Base-by-base conservation (phyloP, 2,113 vertebrate genomes). In the Elephantulus edwardii region DNA sequence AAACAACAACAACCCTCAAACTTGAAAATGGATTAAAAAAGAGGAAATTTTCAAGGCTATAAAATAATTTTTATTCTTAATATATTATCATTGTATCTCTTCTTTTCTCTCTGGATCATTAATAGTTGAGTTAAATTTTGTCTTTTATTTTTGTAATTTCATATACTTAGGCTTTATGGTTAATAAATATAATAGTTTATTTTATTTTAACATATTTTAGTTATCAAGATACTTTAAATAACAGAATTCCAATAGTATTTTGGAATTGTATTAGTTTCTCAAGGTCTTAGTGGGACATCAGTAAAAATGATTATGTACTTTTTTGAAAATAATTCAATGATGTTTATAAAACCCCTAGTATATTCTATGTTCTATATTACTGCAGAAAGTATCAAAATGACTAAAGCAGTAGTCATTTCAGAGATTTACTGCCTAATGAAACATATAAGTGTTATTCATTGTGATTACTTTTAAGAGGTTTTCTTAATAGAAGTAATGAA, bases 251-350 rank as follows among this genome's bases (percentile, higher is more conserved):
- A 35, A 75, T 76, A 71, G 24, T 75, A 10, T 68, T 62, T 91
- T 74, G 1, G 38, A 64, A 50, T 26, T 46, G 3, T 38, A 44
- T 38, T 54, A 82, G 46, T 77, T 3, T 62, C 83, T 17, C 0
- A 88, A 58, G 52, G 6, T 94, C 12, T 82, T 94, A 5, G n/a
- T 38, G 88, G 35, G 2, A 42, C 72, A 86, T 22, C 48, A 40
- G n/a, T 72, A 83, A 94, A 88, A 91, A 74, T 3, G 54, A 38
- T 17, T 46, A 81, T 85, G 78, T 68, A 77, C 68, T 81, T 90
- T 90, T 82, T 60, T 66, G 86, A 90, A 62, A 92, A 60, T 40
- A 2, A 78, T 46, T 85, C 35, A 52, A 60, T 20, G 52, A 54
- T 78, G 19, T 52, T 83, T 50, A 79, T 48, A 24, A 82, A 88